Evolutionary conservation across 2,113 vertebrate genomes (phyloP).

Genomic region (Ascaphus truei): DNA sequence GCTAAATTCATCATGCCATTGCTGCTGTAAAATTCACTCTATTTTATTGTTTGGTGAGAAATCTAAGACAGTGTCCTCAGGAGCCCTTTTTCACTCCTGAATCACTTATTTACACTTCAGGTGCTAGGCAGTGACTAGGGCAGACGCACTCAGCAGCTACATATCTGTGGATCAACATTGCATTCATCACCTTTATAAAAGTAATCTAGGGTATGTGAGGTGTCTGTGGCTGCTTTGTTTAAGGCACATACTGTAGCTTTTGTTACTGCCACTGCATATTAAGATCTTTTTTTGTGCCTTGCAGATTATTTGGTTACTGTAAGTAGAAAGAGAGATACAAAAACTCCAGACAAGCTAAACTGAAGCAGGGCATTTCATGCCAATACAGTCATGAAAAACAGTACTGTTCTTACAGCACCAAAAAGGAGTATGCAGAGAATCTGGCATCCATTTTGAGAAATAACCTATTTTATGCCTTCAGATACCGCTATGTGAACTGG

Average conservation of each 20-base stretch:
- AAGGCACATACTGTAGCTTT: conserved; percentile 25
- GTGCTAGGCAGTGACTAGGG: conserved; percentile 1
- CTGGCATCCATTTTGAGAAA: conserved; percentile 56
- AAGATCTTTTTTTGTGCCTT: conserved; percentile 18
- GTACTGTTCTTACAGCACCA: conserved; percentile 54
- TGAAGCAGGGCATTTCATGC: conserved; percentile 52
- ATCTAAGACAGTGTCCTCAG: conserved; percentile 21
- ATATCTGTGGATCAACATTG: neutral
- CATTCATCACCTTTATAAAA: conserved; percentile 24
- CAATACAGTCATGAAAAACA: conserved; percentile 61
- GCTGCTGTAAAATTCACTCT: conserved; percentile 28
- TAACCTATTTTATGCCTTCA: conserved; percentile 53
- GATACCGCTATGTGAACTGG: conserved; percentile 52
- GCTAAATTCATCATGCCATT: neutral
- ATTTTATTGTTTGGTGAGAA: neutral
- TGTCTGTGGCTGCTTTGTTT: neutral
- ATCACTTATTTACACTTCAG: conserved; percentile 1
- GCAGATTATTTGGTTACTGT: conserved; percentile 43
- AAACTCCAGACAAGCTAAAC: conserved; percentile 51
- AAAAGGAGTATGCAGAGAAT: conserved; percentile 60
- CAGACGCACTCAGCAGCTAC: neutral
- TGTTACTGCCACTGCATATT: conserved; percentile 32
- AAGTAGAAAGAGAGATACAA: conserved; percentile 41
- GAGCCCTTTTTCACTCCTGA: conserved; percentile 8
- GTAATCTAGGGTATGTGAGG: conserved; percentile 11